Percentiles rank a stretch among this genome's conserved stretches.
phyloP scores from a whole-genome alignment of 1,140 invertebrate genomes.

The Gryllus bimaculatus region DNA sequence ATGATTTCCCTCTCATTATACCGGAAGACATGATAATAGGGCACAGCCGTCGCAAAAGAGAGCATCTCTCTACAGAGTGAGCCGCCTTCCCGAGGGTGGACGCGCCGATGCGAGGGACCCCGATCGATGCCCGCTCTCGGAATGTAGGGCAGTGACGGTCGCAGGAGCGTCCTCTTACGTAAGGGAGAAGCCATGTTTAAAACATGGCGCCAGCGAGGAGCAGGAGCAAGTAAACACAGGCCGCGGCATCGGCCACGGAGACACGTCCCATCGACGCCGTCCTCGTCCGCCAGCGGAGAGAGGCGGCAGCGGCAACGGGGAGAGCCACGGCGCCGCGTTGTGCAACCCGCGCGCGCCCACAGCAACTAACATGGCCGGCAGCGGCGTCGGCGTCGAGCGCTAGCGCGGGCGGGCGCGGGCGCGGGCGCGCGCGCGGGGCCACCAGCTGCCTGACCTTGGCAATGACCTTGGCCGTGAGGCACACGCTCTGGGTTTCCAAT shows the following conservation, averaged over 20 bases:
- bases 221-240: neutral
- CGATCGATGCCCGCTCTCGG: neutral
- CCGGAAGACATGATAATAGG: too few relatives aligned
- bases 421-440: slow-evolving; percentile 24
- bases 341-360: neutral
- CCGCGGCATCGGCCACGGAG: neutral
- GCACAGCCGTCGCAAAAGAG: too few relatives aligned
- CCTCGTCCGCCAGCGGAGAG: too few relatives aligned
- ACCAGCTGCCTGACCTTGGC: neutral
- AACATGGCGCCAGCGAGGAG: neutral
- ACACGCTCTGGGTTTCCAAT: neutral
- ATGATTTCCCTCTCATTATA: too few relatives aligned
- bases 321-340: neutral
- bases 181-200: neutral
- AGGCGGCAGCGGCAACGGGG: neutral
- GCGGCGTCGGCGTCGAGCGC: slow-evolving; percentile 26
- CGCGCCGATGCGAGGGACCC: neutral
- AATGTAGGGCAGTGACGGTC: neutral
- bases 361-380: too few relatives aligned
- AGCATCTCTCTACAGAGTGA: too few relatives aligned
- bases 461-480: slow-evolving; percentile 2
- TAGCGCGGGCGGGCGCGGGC: slow-evolving; percentile 25
- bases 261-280: too few relatives aligned
- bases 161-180: neutral
- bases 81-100: neutral